Evolutionary conservation across 2,797 vertebrate genomes (phyloP).

Genomic region (Choloepus didactylus): DNA sequence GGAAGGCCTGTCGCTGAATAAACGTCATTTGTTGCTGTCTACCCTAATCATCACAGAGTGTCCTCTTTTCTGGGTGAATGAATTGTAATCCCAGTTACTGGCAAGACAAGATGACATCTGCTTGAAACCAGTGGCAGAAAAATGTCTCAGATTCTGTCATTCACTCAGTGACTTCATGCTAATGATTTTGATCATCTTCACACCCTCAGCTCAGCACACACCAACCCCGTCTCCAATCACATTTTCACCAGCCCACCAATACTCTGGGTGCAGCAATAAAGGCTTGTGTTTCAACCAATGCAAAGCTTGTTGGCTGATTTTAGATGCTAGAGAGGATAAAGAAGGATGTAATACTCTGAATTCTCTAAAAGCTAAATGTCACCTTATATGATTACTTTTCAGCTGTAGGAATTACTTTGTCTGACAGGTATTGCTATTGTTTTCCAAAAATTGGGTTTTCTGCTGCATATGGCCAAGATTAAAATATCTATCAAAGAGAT

Average conservation of each 20-base stretch:
- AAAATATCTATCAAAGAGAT: conserved; percentile 60
- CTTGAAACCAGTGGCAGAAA: conserved; percentile 52
- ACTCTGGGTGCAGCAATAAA: background rate
- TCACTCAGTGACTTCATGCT: conserved; percentile 36
- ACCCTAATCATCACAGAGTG: conserved; percentile 67
- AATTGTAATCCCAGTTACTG: conserved; percentile 57
- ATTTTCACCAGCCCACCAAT: conserved; percentile 36
- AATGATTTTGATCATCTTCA: conserved; percentile 69
- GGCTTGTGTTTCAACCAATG: background rate
- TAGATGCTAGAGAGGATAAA: conserved; percentile 47
- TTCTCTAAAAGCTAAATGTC: conserved; percentile 70
- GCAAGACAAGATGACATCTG: conserved; percentile 71
- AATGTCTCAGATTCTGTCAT: conserved; percentile 68
- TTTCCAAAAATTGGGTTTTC: conserved; percentile 74
- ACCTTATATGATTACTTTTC: conserved; percentile 66
- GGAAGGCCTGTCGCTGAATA: conserved; percentile 36
- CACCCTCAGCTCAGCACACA: conserved; percentile 57
- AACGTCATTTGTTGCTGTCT: conserved; percentile 37
- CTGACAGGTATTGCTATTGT: conserved; percentile 61
- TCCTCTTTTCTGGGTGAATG: conserved; percentile 69
- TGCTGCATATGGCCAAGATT: conserved; percentile 60
- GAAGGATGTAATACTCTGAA: conserved; percentile 42
- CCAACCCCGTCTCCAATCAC: background rate
- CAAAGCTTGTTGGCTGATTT: background rate
- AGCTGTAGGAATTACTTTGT: too few species aligned